Evolutionary conservation across 2,888 invertebrate genomes (phyloP).

Genomic region (Erebia aethiops): DNA sequence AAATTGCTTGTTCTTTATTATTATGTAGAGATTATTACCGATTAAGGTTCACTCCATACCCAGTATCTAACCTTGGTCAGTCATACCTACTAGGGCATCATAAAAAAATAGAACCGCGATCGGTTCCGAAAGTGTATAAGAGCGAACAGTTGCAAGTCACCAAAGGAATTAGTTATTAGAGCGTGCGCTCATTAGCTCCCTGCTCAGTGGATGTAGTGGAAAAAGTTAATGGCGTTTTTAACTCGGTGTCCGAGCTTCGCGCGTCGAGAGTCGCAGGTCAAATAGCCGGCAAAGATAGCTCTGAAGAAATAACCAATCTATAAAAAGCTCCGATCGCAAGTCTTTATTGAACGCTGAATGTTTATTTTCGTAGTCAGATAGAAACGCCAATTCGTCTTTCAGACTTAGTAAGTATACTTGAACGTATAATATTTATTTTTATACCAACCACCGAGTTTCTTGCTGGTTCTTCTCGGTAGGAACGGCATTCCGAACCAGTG

Average conservation of each 20-base stretch:
- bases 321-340: neutral
- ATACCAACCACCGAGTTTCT: no score
- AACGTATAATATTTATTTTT: no score
- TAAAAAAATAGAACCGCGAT: neutral
- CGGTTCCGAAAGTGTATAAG: neutral
- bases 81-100: no score
- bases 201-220: neutral
- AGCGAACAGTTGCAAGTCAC: slow-evolving; percentile 3
- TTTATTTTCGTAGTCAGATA: neutral
- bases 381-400: neutral
- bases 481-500: no score
- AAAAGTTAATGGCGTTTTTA: slow-evolving; percentile 8
- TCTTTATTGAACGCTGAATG: slow-evolving; percentile 3
- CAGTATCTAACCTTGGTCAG: no score
- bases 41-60: no score
- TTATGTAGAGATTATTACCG: no score
- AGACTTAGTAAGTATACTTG: neutral
- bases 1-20: no score
- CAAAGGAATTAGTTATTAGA: neutral
- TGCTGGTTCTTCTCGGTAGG: no score
- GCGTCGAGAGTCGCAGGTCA: neutral
- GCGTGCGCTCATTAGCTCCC: slow-evolving; percentile 7
- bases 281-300: neutral
- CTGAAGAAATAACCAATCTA: slow-evolving; percentile 1
- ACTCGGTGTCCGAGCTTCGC: neutral